Conservation (phyloP, 2,888 invertebrate species). For the Oasisia sp. region DNA sequence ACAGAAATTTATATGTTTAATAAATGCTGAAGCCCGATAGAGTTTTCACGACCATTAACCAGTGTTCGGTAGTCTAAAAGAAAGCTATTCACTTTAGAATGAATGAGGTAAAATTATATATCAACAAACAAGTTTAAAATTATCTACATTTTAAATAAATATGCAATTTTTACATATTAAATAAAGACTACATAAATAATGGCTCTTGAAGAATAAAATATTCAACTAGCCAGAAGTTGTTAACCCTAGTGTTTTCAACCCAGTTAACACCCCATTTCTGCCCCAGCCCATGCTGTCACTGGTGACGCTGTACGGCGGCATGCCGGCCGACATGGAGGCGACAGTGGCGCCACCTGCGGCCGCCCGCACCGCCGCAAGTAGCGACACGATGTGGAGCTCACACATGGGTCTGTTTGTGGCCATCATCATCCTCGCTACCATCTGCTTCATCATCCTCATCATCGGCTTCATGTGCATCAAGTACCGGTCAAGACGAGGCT, state of each 20-base stretch:
- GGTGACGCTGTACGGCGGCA: neutral
- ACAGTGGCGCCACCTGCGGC: neutral
- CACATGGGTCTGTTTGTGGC: constrained; percentile 43
- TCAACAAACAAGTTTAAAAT: no score
- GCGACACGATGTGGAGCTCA: constrained; percentile 32
- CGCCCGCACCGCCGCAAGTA: neutral
- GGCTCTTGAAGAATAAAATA: neutral
- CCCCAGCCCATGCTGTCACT: neutral
- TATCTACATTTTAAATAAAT: no score
- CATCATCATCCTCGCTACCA: constrained; percentile 38
- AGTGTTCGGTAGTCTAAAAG: no score
- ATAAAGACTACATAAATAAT: no score
- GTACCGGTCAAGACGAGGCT: constrained; percentile 24
- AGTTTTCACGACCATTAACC: no score
- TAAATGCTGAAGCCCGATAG: no score
- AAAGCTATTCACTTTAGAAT: no score
- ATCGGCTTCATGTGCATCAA: constrained; percentile 39
- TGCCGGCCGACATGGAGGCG: neutral
- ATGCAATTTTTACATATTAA: neutral
- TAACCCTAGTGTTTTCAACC: neutral
- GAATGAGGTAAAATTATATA: no score
- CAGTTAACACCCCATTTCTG: neutral
- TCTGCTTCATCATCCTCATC: constrained; percentile 43
- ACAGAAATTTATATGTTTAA: no score
- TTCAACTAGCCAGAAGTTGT: neutral